Evolutionary conservation across 2,888 invertebrate species (phyloP), one percentile per base, ranked within the genome.

Genomic region (Galerucella nymphaeae): DNA sequence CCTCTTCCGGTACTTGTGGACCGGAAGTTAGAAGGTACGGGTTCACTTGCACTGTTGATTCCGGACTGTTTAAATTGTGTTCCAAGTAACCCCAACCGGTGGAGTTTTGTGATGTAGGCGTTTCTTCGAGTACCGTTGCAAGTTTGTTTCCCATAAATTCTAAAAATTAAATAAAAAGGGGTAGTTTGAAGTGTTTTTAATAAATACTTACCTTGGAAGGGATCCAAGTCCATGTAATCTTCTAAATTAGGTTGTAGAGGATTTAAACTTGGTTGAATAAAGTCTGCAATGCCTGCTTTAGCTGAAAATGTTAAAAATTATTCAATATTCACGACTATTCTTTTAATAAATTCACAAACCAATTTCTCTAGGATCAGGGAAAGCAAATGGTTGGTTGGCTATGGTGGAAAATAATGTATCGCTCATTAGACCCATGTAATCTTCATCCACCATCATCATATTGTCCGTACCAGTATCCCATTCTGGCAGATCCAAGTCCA

Each of bases 251-350:
- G 99, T 87, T 99, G 99, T 75, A 99, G 89, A 69, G 98, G 97
- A 55, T 97, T 95, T 83, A 99, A 91, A 85, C 98, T 98, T 67
- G 99, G 99, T 88, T 99, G 99, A 86, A 99, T 98, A 84, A 99
- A 96, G 88, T 99, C 98, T 64, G 98, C 96, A 84, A 95, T 90
- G 82, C 94, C 94, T 69, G 96, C 95, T 85, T 94, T 91, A 66
- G 94, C 95, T 95, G 86, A 53, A 87, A 89, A 80, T 72, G 66
- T 55, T 2, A 30, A 30, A 30, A 30, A 30, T 6, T 30, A 3
- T 30, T 30, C 6, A 30, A 9, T 8, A 38, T 38, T 9, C 8
- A 38, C 30, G 1, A 9, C 61, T 57, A 67, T 38, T 50, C 23
- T 3, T 16, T 55, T 20, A 10, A 55, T 16, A 20, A 11, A 38